Conservation (phyloP, 1,140 invertebrate genomes). For the Drosophila saltans region DNA sequence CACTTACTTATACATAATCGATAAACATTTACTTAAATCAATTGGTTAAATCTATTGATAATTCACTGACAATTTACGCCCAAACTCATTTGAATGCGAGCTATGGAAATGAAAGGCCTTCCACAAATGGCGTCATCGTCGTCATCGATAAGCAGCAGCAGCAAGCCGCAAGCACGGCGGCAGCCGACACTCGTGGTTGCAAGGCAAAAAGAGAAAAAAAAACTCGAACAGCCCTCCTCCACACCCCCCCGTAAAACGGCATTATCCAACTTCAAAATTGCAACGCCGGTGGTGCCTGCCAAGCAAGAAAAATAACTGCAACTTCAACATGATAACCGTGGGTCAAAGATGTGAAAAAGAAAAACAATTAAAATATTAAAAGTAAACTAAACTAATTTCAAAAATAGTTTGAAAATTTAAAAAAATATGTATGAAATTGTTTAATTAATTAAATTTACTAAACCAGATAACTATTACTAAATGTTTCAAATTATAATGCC, state of each 20-base stretch:
- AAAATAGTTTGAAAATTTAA: too few species aligned
- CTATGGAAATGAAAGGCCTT: conserved; percentile 8
- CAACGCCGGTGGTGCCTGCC: conserved; percentile 61
- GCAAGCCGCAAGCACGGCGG: neutral
- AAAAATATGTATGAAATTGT: too few species aligned
- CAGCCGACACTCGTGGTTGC: neutral
- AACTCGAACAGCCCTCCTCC: neutral
- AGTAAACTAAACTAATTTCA: neutral
- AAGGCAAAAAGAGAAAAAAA: neutral
- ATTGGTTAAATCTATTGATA: conserved; percentile 70
- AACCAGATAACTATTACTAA: too few species aligned
- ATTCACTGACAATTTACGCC: conserved; percentile 60
- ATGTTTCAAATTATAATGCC: too few species aligned
- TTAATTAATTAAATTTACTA: too few species aligned
- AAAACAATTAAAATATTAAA: neutral
- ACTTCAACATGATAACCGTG: conserved; percentile 37
- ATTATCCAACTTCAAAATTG: conserved; percentile 54
- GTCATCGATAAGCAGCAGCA: conserved; percentile 45
- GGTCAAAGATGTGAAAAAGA: neutral
- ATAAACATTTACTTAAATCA: conserved; percentile 53
- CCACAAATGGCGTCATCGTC: conserved; percentile 41
- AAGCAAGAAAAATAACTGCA: conserved; percentile 50
- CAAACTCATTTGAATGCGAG: conserved; percentile 25
- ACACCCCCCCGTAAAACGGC: conserved; percentile 15
- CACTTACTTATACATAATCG: conserved; percentile 29